Percentiles rank a stretch among this genome's conserved stretches.
Conservation (phyloP, 2,797 vertebrate species). For the Fistularia tabacaria region DNA sequence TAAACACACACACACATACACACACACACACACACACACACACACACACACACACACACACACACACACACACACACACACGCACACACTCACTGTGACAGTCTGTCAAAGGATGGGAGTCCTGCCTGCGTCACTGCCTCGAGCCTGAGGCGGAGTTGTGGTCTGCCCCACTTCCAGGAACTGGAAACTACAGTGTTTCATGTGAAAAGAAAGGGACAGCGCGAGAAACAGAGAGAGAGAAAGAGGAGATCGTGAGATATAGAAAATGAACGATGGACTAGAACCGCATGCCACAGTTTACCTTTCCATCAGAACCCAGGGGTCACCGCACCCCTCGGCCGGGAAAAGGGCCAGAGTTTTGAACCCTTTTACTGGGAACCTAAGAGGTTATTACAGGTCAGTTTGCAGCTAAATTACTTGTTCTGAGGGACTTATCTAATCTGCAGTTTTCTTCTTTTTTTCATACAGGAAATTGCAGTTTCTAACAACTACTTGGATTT, state of each 20-base stretch:
- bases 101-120: conserved; percentile 23
- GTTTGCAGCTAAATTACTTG: too few species aligned
- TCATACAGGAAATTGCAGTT: conserved; percentile 15
- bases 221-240: conserved; percentile 34
- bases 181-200: conserved; percentile 75
- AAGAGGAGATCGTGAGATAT: neutral
- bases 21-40: conserved; percentile 6
- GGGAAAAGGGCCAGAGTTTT: too few species aligned
- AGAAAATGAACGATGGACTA: too few species aligned
- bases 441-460: neutral
- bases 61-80: conserved; percentile 2
- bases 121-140: conserved; percentile 54
- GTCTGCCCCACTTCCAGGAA: conserved; percentile 82
- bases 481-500: conserved; percentile 2
- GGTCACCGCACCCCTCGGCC: too few species aligned
- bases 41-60: neutral
- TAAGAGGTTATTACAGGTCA: too few species aligned
- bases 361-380: too few species aligned
- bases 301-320: too few species aligned
- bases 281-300: too few species aligned
- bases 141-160: conserved; percentile 73
- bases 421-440: too few species aligned
- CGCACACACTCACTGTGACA: neutral
- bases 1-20: conserved; percentile 1
- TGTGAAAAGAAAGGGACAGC: conserved; percentile 60